These are phyloP conservation scores for Eupeodes latifasciatus DNA, from an alignment of 2,888 invertebrate species.

Conservation along the genomic window DNA sequence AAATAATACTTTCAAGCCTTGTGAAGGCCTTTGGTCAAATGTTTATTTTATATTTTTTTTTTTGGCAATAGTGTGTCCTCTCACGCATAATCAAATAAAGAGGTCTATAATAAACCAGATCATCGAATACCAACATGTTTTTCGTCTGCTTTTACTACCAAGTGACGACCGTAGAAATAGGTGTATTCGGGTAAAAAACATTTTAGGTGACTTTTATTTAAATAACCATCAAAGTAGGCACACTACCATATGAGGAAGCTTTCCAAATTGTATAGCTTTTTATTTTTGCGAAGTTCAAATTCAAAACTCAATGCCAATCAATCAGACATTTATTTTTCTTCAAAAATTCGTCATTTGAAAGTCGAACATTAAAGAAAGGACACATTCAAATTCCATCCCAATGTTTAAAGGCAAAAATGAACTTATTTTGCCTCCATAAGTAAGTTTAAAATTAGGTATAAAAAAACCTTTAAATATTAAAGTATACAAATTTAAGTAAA, in stretches of 20 bases:
- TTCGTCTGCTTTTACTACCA: constrained; percentile 41
- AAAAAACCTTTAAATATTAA: too few species aligned
- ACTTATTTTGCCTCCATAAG: too few species aligned
- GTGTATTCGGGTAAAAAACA: background rate
- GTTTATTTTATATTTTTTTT: constrained; percentile 15
- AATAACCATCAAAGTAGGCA: background rate
- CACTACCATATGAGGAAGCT: constrained; percentile 12
- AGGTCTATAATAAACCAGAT: constrained; percentile 29
- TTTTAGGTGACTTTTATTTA: constrained; percentile 2
- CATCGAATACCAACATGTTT: constrained; percentile 58
- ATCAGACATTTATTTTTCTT: too few species aligned
- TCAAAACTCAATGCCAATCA: constrained; percentile 2
- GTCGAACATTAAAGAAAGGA: too few species aligned
- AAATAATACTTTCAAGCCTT: constrained; percentile 40
- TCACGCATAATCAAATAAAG: constrained; percentile 34
- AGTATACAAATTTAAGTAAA: too few species aligned
- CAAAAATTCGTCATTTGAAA: too few species aligned
- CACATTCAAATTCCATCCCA: too few species aligned
- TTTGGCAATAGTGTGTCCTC: constrained; percentile 64
- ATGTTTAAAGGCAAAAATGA: too few species aligned
- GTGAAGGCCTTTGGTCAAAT: constrained; percentile 38
- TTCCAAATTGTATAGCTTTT: constrained; percentile 1
- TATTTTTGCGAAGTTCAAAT: background rate
- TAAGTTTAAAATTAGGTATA: too few species aligned
- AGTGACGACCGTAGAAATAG: background rate